These are phyloP conservation scores for Ceraclea dissimilis DNA, from an alignment of 2,888 invertebrate species.

Conservation along the genomic window DNA sequence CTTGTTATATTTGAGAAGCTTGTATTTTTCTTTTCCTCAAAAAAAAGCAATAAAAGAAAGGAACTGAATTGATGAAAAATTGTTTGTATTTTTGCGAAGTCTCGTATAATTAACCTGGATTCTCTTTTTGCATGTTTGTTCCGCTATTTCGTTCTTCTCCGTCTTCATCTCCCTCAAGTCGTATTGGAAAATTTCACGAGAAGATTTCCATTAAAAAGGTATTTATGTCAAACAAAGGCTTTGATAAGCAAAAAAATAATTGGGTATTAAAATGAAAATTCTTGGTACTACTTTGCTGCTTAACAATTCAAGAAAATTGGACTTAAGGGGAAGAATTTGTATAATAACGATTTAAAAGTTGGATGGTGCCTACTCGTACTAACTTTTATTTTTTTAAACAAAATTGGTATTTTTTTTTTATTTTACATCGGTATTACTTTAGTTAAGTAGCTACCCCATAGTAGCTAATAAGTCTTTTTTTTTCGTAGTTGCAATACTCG, in stretches of 20 bases:
- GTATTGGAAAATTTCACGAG: not conserved
- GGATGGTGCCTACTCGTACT: too few species aligned
- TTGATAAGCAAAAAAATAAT: slow-evolving; percentile 2
- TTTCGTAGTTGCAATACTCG: too few species aligned
- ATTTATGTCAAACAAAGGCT: slow-evolving; percentile 1
- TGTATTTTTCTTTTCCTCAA: not conserved
- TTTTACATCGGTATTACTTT: too few species aligned
- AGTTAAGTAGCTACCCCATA: too few species aligned
- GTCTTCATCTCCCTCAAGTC: not conserved
- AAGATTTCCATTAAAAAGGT: not conserved
- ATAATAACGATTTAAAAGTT: too few species aligned
- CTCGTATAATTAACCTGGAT: not conserved
- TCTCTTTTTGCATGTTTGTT: not conserved
- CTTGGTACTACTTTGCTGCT: not conserved
- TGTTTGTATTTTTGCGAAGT: not conserved
- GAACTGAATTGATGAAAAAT: not conserved
- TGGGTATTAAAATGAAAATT: not conserved
- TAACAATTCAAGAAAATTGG: not conserved
- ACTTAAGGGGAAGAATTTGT: not conserved
- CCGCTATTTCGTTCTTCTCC: not conserved
- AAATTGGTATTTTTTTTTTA: too few species aligned
- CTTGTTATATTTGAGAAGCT: not conserved
- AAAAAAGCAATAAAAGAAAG: not conserved
- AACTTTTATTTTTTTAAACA: too few species aligned
- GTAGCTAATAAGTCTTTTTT: too few species aligned